These are phyloP conservation scores for Conus canariensis DNA, from an alignment of 2,888 invertebrate species.

Conservation along the genomic window DNA sequence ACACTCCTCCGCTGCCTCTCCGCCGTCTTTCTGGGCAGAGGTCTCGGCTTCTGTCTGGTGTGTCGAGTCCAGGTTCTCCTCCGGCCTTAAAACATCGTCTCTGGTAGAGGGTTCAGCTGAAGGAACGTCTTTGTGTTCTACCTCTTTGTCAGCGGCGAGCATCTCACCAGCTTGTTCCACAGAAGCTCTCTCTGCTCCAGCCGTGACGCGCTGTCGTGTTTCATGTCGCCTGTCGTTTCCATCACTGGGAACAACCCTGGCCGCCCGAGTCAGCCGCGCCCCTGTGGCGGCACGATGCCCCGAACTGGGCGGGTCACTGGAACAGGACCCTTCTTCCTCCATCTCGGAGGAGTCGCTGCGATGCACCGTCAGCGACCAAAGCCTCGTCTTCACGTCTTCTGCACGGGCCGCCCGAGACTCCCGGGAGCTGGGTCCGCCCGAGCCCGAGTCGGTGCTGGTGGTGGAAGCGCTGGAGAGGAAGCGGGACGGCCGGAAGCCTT, in stretches of 20 bases:
- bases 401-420: neutral
- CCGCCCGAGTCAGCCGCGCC: neutral
- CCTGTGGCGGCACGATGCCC: neutral
- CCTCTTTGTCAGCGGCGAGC: neutral
- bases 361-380: neutral
- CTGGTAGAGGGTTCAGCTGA: neutral
- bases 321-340: neutral
- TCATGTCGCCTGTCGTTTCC: neutral
- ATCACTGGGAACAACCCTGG: too few relatives aligned
- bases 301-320: neutral
- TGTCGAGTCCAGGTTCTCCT: neutral
- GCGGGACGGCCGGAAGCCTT: too few relatives aligned
- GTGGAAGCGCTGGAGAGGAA: neutral
- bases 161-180: neutral
- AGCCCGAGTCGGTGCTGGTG: neutral
- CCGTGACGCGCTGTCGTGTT: neutral
- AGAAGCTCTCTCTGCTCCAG: neutral
- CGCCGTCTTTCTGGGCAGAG: too few relatives aligned
- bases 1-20: too few relatives aligned
- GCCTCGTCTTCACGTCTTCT: neutral
- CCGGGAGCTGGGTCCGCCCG: neutral
- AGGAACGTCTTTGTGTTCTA: neutral
- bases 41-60: neutral
- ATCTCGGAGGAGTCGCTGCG: neutral
- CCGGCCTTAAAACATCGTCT: neutral